Evolutionary conservation across 2,113 vertebrate genomes (phyloP), one percentile per base, ranked within the genome.

Genomic region (Semnornis frantzii): DNA sequence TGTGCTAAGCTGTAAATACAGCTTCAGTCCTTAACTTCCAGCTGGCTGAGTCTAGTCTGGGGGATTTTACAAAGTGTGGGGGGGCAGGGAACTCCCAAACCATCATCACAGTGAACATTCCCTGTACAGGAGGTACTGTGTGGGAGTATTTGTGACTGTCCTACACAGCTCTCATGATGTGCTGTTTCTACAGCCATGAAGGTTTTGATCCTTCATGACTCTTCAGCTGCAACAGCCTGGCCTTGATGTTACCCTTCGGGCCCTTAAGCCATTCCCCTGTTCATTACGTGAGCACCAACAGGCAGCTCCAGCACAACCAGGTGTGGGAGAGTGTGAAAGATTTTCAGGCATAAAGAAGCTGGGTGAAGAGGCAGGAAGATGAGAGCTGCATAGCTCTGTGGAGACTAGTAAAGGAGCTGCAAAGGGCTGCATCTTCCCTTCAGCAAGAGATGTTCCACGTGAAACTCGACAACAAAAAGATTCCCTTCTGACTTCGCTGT

Each of bases 271-370:
- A 5, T 10, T 65, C 30, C 30, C 16, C 46, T 6, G 34, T 10
- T 48, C n/a, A 10, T 24, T 24, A 14, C 7, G 16, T 0, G 1
- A 72, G 52, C 8, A 39, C 39, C 66, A 55, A 57, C 1, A 19
- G 3, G 2, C 63, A 78, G 44, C 31, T 58, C n/a, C 7, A 2
- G 15, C 9, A 17, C 23, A 55, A 13, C 9, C 62, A 31, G 57
- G 21, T 25, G 33, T 30, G 42, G 19, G 58, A 80, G n/a, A 18
- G 20, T 58, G 15, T 59, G 65, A 72, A 62, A 21, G 50, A 19
- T 52, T 72, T 58, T 30, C 13, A 30, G 55, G 34, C 7, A 84
- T 65, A 44, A 12, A 37, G 27, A 15, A 80, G 10, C 1, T 17
- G 23, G 50, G 44, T 77, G 68, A 73, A 82, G 21, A 15, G 19